Conservation (phyloP, 2,888 invertebrate genomes). For the Lycia hirtaria region DNA sequence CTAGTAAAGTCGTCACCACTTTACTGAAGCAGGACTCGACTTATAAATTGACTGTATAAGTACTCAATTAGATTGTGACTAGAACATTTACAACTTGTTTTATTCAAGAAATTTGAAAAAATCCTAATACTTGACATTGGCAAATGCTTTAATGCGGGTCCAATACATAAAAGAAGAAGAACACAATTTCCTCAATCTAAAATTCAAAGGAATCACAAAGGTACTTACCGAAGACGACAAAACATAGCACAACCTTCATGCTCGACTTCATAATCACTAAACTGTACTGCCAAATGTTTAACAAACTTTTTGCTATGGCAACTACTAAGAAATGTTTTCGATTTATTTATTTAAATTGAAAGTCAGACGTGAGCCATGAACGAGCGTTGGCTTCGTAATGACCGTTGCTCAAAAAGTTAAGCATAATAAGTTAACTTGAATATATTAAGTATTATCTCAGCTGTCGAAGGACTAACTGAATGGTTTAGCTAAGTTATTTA, state of each 20-base stretch:
- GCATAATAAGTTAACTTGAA: not conserved
- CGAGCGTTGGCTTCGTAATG: not conserved
- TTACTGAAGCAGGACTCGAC: no score
- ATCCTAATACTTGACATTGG: no score
- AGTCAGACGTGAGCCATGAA: not conserved
- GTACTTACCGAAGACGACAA: slow-evolving; percentile 61
- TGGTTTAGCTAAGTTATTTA: no score
- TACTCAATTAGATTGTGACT: no score
- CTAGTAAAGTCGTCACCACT: no score
- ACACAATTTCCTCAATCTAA: not conserved
- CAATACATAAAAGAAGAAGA: not conserved
- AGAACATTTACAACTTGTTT: no score
- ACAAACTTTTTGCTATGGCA: not conserved
- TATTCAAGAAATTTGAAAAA: no score
- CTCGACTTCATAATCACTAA: slow-evolving; percentile 38
- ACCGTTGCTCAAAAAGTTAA: not conserved
- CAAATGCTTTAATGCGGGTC: no score
- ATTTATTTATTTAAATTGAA: not conserved
- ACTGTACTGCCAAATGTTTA: slow-evolving; percentile 3
- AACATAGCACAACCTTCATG: slow-evolving; percentile 61
- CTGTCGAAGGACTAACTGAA: no score
- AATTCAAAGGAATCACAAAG: slow-evolving; percentile 32
- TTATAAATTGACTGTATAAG: no score
- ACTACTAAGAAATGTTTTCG: not conserved
- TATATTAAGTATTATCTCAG: no score